Conservation (phyloP, 2,888 invertebrate genomes). For the Margaritifera margaritifera region DNA sequence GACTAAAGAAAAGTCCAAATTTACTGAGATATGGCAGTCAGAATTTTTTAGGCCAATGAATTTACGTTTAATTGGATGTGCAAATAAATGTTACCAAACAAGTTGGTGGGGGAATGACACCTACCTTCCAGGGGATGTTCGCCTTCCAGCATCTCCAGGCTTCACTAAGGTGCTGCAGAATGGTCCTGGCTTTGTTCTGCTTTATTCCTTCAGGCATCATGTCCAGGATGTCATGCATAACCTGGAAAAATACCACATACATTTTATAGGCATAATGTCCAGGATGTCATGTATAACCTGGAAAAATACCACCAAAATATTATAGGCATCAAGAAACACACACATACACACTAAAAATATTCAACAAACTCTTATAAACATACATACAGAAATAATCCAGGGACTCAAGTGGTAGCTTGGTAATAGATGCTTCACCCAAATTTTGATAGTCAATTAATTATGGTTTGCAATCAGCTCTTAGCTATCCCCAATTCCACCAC, state of each 20-base stretch:
- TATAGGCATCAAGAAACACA: too few species aligned
- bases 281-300: constrained; percentile 90
- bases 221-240: constrained; percentile 96
- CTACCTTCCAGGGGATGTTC: constrained; percentile 98
- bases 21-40: too few species aligned
- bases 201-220: constrained; percentile 99
- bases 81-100: not conserved
- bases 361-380: too few species aligned
- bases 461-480: too few species aligned
- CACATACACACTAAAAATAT: too few species aligned
- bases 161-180: constrained; percentile 98
- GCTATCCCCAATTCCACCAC: too few species aligned
- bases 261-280: constrained; percentile 78
- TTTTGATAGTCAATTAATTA: too few species aligned
- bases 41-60: not conserved
- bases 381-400: too few species aligned
- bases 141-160: constrained; percentile 99
- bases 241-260: constrained; percentile 44
- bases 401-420: too few species aligned
- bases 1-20: too few species aligned
- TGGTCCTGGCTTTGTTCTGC: constrained; percentile 99
- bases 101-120: constrained; percentile 9
- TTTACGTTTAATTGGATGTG: not conserved
- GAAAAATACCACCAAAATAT: too few species aligned
- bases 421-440: too few species aligned